Conservation (phyloP, 1,140 invertebrate species). For the Bathynomus jamesi region DNA sequence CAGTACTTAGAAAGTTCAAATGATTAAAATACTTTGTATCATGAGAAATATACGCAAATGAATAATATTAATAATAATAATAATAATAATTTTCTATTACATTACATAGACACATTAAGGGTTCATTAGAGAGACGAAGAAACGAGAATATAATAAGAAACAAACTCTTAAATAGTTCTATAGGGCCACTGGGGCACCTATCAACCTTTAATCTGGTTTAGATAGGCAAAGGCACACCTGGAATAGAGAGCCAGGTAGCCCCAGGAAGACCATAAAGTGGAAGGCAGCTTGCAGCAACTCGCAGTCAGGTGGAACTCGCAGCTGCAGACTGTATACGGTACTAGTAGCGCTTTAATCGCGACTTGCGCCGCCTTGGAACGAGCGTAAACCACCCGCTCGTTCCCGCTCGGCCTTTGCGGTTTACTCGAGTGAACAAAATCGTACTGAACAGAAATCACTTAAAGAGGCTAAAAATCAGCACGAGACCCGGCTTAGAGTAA, state of each 20-base stretch:
- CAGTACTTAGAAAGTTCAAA: neutral
- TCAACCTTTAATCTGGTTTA: neutral
- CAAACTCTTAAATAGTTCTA: neutral
- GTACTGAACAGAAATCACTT: neutral
- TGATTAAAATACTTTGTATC: neutral
- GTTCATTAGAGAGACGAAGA: too few relatives aligned
- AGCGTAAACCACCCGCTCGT: too few relatives aligned
- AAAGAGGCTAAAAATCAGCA: neutral
- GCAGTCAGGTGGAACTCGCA: neutral
- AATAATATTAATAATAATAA: neutral
- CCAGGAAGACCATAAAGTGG: neutral
- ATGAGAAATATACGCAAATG: neutral
- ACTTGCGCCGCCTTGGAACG: too few relatives aligned
- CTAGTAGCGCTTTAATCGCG: too few relatives aligned
- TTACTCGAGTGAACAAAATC: too few relatives aligned
- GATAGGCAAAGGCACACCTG: neutral
- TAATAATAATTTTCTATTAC: neutral
- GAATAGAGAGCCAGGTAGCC: neutral
- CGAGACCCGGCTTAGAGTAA: neutral
- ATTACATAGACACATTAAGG: neutral
- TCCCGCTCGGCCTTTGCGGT: too few relatives aligned
- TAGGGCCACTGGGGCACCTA: neutral
- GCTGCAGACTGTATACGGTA: neutral
- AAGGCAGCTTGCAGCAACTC: neutral
- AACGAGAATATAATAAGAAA: too few relatives aligned